These are phyloP conservation scores for Lycopodina hypogea DNA, from an alignment of 37 sponge, comb jelly and placozoan species.

Conservation along the genomic window DNA sequence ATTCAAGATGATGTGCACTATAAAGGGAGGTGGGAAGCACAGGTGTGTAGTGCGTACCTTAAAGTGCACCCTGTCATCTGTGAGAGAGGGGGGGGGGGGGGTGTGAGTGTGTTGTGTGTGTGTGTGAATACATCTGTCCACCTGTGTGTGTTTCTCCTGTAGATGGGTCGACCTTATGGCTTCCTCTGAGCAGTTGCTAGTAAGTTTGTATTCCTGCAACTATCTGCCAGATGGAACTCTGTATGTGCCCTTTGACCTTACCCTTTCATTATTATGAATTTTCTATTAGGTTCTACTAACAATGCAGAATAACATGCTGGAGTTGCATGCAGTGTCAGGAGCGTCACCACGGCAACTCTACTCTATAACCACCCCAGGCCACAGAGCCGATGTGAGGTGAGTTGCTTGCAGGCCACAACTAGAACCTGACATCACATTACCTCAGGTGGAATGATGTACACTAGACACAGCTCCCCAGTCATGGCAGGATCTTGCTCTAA, in stretches of 20 bases:
- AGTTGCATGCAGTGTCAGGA: constrained; percentile 26
- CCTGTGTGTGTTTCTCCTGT: neutral
- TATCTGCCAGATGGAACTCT: neutral
- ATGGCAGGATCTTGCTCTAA: too few species aligned
- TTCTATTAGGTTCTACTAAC: constrained; percentile 37
- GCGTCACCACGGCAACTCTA: constrained; percentile 14
- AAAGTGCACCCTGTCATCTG: too few species aligned
- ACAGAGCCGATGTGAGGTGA: constrained; percentile 63
- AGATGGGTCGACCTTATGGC: neutral
- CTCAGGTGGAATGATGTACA: too few species aligned
- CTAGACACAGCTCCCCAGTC: too few species aligned
- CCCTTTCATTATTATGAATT: neutral
- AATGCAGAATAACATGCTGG: constrained; percentile 52
- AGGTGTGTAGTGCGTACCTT: neutral
- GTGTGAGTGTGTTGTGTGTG: neutral
- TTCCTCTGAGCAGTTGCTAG: too few species aligned
- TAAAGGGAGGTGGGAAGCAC: constrained; percentile 9
- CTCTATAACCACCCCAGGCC: constrained; percentile 44
- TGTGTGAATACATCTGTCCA: too few species aligned
- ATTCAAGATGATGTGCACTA: constrained; percentile 4
- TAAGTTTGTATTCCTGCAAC: neutral
- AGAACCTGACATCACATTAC: too few species aligned
- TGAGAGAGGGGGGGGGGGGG: too few species aligned
- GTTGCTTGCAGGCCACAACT: too few species aligned
- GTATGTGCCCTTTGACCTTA: neutral